phyloP scores from a whole-genome alignment of 1,140 invertebrate species.

The Drosophila ambigua region DNA sequence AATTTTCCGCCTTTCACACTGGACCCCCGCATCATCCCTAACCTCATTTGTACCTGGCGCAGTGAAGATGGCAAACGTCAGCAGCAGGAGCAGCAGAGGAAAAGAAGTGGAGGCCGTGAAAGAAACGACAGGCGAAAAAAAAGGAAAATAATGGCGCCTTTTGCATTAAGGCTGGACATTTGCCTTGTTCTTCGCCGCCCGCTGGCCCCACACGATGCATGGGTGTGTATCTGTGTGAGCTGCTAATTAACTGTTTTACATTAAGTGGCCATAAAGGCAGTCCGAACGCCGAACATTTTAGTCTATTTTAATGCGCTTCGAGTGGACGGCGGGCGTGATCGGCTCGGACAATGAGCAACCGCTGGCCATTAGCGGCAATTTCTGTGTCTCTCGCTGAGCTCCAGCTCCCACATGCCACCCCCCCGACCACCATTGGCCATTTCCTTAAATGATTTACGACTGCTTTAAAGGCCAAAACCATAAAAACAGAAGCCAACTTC shows the following conservation, averaged over 20 bases:
- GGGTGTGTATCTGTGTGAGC: constrained; percentile 36
- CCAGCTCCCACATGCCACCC: not conserved
- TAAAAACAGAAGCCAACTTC: constrained; percentile 59
- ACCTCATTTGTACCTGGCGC: constrained; percentile 45
- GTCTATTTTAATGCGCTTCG: constrained; percentile 75
- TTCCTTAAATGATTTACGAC: constrained; percentile 73
- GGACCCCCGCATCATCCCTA: not conserved
- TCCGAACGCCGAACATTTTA: constrained; percentile 54
- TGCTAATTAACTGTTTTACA: constrained; percentile 81
- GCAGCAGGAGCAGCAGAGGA: constrained; percentile 26
- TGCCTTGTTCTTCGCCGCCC: constrained; percentile 14
- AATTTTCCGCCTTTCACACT: constrained; percentile 70
- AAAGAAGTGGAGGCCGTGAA: constrained; percentile 17
- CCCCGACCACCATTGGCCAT: constrained; percentile 8
- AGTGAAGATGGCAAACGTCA: constrained; percentile 70
- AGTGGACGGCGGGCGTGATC: constrained; percentile 63
- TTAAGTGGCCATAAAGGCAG: constrained; percentile 75
- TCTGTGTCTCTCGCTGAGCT: constrained; percentile 16
- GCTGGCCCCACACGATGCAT: not conserved
- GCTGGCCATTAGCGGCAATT: constrained; percentile 57
- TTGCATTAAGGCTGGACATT: constrained; percentile 64
- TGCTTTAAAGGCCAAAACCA: constrained; percentile 62
- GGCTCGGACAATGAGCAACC: constrained; percentile 63
- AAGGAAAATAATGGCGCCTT: constrained; percentile 65
- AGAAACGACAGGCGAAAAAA: constrained; percentile 27